These are phyloP conservation scores for Drosophila pectinifera DNA, from an alignment of 1,140 invertebrate species.

Conservation along the genomic window DNA sequence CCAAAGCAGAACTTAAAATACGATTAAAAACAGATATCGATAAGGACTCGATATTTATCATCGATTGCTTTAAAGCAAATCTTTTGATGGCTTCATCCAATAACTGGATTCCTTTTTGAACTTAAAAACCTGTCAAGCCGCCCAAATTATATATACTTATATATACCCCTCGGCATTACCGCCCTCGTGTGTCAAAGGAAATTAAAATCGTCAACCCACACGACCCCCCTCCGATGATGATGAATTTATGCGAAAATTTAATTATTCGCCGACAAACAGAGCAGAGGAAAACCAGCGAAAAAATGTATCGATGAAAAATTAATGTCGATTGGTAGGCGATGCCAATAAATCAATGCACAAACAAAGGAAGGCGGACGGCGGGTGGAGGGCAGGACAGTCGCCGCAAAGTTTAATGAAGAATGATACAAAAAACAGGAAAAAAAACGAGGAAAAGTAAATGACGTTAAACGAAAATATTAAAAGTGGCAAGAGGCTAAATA, in stretches of 20 bases:
- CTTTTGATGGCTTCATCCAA: slow-evolving; percentile 4
- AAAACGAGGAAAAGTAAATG: slow-evolving; percentile 57
- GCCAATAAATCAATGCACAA: slow-evolving; percentile 75
- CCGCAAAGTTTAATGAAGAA: slow-evolving; percentile 75
- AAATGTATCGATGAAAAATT: slow-evolving; percentile 74
- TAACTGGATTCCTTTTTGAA: slow-evolving; percentile 13
- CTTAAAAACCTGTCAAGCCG: slow-evolving; percentile 13
- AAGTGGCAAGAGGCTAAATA: slow-evolving; percentile 64
- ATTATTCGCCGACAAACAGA: slow-evolving; percentile 77
- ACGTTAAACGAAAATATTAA: slow-evolving; percentile 77
- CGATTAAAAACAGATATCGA: too few relatives aligned
- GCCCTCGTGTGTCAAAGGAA: slow-evolving; percentile 62
- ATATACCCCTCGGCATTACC: slow-evolving; percentile 1
- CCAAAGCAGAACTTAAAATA: too few relatives aligned
- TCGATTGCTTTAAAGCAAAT: not conserved
- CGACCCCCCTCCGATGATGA: slow-evolving; percentile 64
- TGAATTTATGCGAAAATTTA: slow-evolving; percentile 82
- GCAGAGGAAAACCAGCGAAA: slow-evolving; percentile 28
- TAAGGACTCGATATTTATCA: not conserved
- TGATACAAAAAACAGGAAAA: slow-evolving; percentile 54
- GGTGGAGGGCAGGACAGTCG: slow-evolving; percentile 2
- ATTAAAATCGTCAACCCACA: slow-evolving; percentile 67
- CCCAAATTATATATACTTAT: slow-evolving; percentile 10
- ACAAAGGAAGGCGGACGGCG: slow-evolving; percentile 42
- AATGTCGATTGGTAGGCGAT: slow-evolving; percentile 78